Percentiles rank a stretch among this genome's conserved stretches.
These are phyloP conservation scores for Lasioglossum zephyrum DNA, from an alignment of 2,888 invertebrate species.

Conservation along the genomic window DNA sequence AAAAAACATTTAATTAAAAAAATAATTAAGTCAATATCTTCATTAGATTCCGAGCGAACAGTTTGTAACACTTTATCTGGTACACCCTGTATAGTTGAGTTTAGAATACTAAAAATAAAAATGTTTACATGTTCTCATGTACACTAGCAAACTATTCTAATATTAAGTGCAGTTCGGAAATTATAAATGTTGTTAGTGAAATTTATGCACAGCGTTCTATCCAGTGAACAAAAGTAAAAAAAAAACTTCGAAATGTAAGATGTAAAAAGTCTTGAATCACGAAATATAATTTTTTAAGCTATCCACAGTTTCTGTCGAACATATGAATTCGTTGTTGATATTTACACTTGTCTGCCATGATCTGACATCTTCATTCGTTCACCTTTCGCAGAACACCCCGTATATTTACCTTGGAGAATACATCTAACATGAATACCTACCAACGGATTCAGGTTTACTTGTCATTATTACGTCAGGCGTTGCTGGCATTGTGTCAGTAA, in stretches of 20 bases:
- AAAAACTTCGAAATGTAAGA: no score
- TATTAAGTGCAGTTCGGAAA: not conserved
- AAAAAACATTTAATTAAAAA: no score
- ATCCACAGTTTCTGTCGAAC: no score
- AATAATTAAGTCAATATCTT: no score
- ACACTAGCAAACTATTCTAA: not conserved
- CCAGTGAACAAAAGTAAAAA: no score
- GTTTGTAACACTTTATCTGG: no score
- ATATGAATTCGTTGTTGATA: no score
- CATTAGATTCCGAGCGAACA: no score
- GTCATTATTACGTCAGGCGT: slow-evolving; percentile 82
- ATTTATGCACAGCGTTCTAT: no score
- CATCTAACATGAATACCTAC: slow-evolving; percentile 62
- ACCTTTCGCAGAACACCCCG: not conserved
- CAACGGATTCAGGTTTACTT: slow-evolving; percentile 79
- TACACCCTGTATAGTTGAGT: not conserved
- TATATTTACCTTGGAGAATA: not conserved
- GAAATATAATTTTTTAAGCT: no score
- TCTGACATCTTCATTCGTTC: not conserved
- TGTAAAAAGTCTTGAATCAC: not conserved
- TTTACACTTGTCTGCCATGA: no score
- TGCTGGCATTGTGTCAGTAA: slow-evolving; percentile 82
- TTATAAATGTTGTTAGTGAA: not conserved
- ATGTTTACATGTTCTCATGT: not conserved
- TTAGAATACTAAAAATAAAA: not conserved